These are phyloP conservation scores for Laticauda laticaudata DNA, from an alignment of 2,113 vertebrate species.

Conservation along the genomic window DNA sequence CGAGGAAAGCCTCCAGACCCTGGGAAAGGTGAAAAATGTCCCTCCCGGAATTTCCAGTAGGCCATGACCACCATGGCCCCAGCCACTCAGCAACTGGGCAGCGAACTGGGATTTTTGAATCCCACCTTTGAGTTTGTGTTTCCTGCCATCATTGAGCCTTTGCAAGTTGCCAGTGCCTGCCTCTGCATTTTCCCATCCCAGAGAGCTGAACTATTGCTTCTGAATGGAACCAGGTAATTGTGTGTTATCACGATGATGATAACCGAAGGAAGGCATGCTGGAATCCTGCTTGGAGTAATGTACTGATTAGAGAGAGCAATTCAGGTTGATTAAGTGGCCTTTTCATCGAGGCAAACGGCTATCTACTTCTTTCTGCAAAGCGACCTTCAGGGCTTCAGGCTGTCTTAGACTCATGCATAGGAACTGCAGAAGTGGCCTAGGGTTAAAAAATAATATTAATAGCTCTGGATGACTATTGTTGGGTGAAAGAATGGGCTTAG, in stretches of 20 bases:
- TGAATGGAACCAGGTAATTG: constrained; percentile 1
- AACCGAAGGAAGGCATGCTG: background rate
- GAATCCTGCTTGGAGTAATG: constrained; percentile 1
- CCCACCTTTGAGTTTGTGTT: background rate
- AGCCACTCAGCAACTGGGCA: too few species aligned
- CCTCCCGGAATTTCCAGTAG: too few species aligned
- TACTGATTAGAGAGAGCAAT: constrained; percentile 25
- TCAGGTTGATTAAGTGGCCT: constrained; percentile 26
- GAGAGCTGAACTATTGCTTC: background rate
- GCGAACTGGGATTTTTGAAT: too few species aligned
- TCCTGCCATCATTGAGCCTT: background rate
- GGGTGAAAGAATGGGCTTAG: background rate
- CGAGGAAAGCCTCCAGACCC: too few species aligned
- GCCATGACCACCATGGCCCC: too few species aligned
- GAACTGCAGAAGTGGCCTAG: background rate
- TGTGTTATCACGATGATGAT: constrained; percentile 12
- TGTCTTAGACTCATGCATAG: background rate
- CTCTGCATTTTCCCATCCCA: background rate
- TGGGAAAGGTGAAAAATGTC: too few species aligned
- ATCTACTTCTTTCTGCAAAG: background rate
- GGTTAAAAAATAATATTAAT: background rate
- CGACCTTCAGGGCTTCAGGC: background rate
- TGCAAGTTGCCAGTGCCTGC: background rate
- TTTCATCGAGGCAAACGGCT: background rate
- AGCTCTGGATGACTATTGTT: background rate